Base-by-base conservation (phyloP, 23 tunicate genomes). In the Aplidium turbinatum region DNA sequence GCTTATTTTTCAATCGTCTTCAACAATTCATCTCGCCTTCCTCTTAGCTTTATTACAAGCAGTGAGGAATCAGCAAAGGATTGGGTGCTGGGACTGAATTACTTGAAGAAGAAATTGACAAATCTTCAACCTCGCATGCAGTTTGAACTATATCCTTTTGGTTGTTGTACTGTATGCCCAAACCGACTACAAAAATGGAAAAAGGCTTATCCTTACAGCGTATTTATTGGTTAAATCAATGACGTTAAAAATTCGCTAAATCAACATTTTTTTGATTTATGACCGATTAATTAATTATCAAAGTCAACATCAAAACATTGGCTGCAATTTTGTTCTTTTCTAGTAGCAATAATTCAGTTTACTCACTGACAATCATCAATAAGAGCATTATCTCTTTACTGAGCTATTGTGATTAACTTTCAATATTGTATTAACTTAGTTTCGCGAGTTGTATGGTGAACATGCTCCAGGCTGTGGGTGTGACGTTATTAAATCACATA, bases 141-240 rank as follows among this genome's bases (percentile, higher is more conserved):
- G 26, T 78, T 63, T 32, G 79, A 88, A 58, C 42, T 88, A 88
- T 88, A 88, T 88, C 96, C 96, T 88, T 88, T 80, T 69, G 13
- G n/a, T n/a, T n/a, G n/a, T n/a, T n/a, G n/a, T n/a, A n/a, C n/a
- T n/a, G n/a, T n/a, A n/a, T n/a, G n/a, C n/a, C n/a, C n/a, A n/a
- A n/a, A n/a, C n/a, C n/a, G n/a, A n/a, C n/a, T n/a, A n/a, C n/a
- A n/a, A n/a, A n/a, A n/a, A n/a, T n/a, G n/a, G n/a, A n/a, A n/a
- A n/a, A n/a, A n/a, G n/a, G n/a, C n/a, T n/a, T n/a, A n/a, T n/a
- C n/a, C n/a, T n/a, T n/a, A n/a, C 31, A n/a, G 5, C 35, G 6
- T 25, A 60, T 29, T 60, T 16, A 11, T 42, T 42, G 13, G 50
- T 11, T 16, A 42, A 42, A 42, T 11, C 50, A 42, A 42, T 9